A percentile compares a stretch with the other conserved stretches of the same genome.
These are phyloP conservation scores for Seladonia tumulorum DNA, from an alignment of 2,888 invertebrate species.

Conservation along the genomic window DNA sequence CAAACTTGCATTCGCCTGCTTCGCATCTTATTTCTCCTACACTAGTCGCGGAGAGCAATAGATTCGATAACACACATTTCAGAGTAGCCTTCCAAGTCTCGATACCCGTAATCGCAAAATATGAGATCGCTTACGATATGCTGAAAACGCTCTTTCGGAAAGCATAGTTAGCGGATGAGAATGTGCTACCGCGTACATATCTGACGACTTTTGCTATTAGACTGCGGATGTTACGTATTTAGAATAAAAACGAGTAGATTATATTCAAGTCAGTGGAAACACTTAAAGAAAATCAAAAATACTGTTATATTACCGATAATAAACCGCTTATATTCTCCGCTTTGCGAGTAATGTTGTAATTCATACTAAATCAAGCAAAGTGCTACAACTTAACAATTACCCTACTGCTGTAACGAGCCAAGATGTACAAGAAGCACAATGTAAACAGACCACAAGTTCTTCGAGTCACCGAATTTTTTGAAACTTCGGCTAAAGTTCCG, in stretches of 20 bases:
- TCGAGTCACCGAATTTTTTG: too few species aligned
- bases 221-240: not conserved
- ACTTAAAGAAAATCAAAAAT: too few species aligned
- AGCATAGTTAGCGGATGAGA: not conserved
- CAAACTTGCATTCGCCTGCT: slow-evolving; percentile 6
- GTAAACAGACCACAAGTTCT: too few species aligned
- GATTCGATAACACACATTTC: slow-evolving; percentile 15
- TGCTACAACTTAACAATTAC: too few species aligned
- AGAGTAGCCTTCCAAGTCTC: not conserved
- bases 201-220: not conserved
- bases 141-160: not conserved
- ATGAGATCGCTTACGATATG: not conserved
- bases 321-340: too few species aligned
- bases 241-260: not conserved
- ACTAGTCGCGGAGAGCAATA: not conserved
- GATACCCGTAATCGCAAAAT: slow-evolving; percentile 10
- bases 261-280: too few species aligned
- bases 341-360: too few species aligned
- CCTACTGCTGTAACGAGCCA: too few species aligned
- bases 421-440: too few species aligned
- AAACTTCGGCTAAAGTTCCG: too few species aligned
- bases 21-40: slow-evolving; percentile 21
- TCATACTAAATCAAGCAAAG: too few species aligned
- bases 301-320: too few species aligned
- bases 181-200: not conserved